Conservation (phyloP, 2,888 invertebrate species). For the Tetheella fluctuosa region DNA sequence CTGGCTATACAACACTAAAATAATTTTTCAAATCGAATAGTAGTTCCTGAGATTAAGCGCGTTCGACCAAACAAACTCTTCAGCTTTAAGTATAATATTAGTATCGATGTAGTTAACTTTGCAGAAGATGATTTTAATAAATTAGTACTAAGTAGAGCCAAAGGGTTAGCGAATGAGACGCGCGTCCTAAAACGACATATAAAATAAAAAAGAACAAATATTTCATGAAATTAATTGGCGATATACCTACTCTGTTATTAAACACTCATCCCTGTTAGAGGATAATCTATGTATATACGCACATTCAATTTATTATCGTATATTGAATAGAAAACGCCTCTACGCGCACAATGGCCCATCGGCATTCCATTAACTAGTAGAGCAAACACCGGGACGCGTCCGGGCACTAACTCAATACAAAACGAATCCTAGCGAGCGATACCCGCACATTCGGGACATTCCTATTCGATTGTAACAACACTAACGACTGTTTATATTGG, state of each 20-base stretch:
- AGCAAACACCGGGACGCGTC: slow-evolving; percentile 74
- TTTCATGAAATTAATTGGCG: background rate
- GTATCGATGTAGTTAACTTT: too few species aligned
- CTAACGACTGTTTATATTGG: slow-evolving; percentile 78
- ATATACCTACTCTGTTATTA: slow-evolving; percentile 26
- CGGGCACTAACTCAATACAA: slow-evolving; percentile 70
- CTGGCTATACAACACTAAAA: too few species aligned
- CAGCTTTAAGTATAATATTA: too few species aligned
- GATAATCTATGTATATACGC: slow-evolving; percentile 56
- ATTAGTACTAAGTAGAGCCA: too few species aligned
- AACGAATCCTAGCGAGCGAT: slow-evolving; percentile 69
- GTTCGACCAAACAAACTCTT: too few species aligned
- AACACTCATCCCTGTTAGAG: slow-evolving; percentile 54
- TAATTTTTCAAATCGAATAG: too few species aligned
- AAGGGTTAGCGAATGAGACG: too few species aligned
- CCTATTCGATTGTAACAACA: slow-evolving; percentile 67
- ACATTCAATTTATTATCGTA: slow-evolving; percentile 70
- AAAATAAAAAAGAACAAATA: background rate
- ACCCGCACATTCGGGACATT: slow-evolving; percentile 66
- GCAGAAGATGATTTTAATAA: background rate
- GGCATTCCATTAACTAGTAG: slow-evolving; percentile 80
- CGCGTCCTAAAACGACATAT: background rate
- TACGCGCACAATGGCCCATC: slow-evolving; percentile 72
- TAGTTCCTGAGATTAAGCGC: too few species aligned
- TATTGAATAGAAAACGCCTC: slow-evolving; percentile 73